phyloP scores from a whole-genome alignment of 2,797 vertebrate species.

The Sebastiscus tertius region DNA sequence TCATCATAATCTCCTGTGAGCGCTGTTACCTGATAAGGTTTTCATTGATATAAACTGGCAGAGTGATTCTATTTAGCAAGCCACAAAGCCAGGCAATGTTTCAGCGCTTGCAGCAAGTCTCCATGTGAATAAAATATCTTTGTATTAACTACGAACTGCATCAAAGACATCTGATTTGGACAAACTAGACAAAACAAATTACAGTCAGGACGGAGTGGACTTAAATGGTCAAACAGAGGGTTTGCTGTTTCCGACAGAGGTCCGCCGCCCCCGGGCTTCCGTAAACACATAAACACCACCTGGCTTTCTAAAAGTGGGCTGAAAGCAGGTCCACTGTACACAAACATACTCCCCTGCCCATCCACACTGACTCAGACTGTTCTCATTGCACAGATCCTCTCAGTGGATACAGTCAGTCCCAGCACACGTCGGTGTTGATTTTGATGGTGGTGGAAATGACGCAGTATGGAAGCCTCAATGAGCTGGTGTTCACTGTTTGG shows the following conservation, averaged over 20 bases:
- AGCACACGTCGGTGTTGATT: slow-evolving; percentile 12
- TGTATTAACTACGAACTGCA: slow-evolving; percentile 28
- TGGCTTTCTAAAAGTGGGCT: slow-evolving; percentile 43
- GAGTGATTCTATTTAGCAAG: slow-evolving; percentile 10
- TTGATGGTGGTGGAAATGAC: slow-evolving; percentile 16
- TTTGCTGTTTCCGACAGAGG: slow-evolving; percentile 45
- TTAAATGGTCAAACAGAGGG: slow-evolving; percentile 45
- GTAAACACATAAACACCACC: slow-evolving; percentile 68
- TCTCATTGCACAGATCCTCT: background rate
- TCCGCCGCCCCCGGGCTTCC: slow-evolving; percentile 29
- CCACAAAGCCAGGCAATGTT: slow-evolving; percentile 11
- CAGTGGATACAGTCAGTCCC: slow-evolving; percentile 23
- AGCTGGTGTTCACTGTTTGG: background rate
- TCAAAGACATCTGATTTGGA: slow-evolving; percentile 45
- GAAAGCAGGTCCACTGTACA: slow-evolving; percentile 27
- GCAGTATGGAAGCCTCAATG: background rate
- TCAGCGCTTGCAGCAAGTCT: slow-evolving; percentile 13
- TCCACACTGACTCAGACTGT: slow-evolving; percentile 26
- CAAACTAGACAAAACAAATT: slow-evolving; percentile 64
- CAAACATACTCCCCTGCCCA: slow-evolving; percentile 16
- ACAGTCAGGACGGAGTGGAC: slow-evolving; percentile 20
- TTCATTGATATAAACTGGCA: slow-evolving; percentile 4
- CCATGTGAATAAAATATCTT: slow-evolving; percentile 27
- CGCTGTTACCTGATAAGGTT: slow-evolving; percentile 2
- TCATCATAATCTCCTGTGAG: background rate